phyloP scores from a whole-genome alignment of 2,113 vertebrate genomes.

The Panthera uncia region DNA sequence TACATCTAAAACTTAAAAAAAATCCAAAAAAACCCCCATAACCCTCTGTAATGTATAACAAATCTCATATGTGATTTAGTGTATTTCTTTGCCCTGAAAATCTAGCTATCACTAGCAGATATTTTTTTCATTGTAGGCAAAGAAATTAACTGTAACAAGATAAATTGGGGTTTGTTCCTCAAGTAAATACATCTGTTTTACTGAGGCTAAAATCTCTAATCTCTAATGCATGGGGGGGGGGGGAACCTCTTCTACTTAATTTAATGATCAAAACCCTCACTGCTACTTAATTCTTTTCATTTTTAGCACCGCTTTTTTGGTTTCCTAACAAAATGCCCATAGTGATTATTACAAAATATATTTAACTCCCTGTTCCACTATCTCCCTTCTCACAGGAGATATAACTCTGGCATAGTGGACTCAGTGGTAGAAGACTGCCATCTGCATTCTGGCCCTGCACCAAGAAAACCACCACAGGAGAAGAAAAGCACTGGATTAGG shows the following conservation, averaged over 20 bases:
- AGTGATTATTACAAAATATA: slow-evolving; percentile 17
- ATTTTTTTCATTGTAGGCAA: slow-evolving; percentile 36
- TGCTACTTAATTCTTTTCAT: slow-evolving; percentile 16
- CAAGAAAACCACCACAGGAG: not conserved
- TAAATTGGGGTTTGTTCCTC: not conserved
- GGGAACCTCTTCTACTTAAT: not conserved
- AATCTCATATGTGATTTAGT: not conserved
- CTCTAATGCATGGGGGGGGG: not conserved
- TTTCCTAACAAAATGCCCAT: slow-evolving; percentile 24
- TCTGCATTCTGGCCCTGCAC: not conserved
- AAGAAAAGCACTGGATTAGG: not conserved
- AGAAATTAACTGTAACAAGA: slow-evolving; percentile 28
- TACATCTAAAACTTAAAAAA: not conserved
- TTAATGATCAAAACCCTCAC: not conserved
- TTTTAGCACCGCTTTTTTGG: not conserved
- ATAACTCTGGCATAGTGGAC: not conserved
- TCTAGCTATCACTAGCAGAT: not conserved
- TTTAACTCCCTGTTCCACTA: not conserved
- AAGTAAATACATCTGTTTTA: slow-evolving; percentile 17
- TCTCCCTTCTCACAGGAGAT: not conserved
- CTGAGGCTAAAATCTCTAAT: slow-evolving; percentile 13
- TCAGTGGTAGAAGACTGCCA: not conserved
- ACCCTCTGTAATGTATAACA: not conserved
- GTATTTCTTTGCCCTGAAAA: slow-evolving; percentile 24
- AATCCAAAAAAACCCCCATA: not conserved